These are phyloP conservation scores for Andrena dorsata DNA, from an alignment of 2,888 invertebrate genomes.

Conservation along the genomic window DNA sequence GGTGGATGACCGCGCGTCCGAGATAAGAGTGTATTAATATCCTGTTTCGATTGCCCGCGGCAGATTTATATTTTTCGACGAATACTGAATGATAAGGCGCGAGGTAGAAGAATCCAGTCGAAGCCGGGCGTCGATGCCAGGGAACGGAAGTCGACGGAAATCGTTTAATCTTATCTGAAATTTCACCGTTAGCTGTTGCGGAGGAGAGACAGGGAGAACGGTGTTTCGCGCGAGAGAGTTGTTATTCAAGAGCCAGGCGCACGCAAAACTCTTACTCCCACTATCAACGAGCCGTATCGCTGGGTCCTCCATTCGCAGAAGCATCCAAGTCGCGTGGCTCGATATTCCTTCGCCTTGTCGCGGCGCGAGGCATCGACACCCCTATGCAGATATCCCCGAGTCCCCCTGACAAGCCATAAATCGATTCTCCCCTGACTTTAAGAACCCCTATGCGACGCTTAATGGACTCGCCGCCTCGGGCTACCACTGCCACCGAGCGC, in stretches of 20 bases:
- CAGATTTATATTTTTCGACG: slow-evolving; percentile 32
- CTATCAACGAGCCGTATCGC: no score
- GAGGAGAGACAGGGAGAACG: neutral
- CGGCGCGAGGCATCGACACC: no score
- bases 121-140: slow-evolving; percentile 8
- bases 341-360: no score
- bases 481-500: no score
- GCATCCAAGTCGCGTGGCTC: no score
- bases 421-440: no score
- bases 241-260: slow-evolving; percentile 12
- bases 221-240: neutral
- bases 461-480: no score
- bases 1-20: slow-evolving; percentile 1
- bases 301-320: no score
- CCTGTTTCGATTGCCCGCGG: slow-evolving; percentile 44
- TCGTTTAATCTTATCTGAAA: slow-evolving; percentile 50
- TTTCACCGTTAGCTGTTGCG: slow-evolving; percentile 8
- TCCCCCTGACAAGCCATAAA: no score
- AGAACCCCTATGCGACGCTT: no score
- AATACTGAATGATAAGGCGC: slow-evolving; percentile 44
- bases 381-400: no score
- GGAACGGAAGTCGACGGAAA: slow-evolving; percentile 36
- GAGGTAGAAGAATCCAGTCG: slow-evolving; percentile 26
- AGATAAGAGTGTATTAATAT: slow-evolving; percentile 14
- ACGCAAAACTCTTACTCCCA: no score